phyloP scores from a whole-genome alignment of 2,888 invertebrate species.

The Pyrrhosoma nymphula region DNA sequence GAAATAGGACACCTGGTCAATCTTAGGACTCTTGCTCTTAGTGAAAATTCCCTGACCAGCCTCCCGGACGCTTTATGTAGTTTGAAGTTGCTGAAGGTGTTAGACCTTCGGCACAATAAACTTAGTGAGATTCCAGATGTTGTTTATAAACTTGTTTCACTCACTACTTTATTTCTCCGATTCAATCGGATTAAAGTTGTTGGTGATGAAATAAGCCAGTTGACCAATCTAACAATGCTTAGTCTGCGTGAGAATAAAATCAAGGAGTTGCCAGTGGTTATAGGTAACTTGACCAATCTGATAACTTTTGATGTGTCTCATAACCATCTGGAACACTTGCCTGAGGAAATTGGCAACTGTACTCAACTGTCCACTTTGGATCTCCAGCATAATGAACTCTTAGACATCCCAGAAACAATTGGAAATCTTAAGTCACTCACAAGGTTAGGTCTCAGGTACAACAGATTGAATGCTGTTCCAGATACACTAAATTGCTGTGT shows the following conservation, averaged over 20 bases:
- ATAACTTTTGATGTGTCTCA: conserved; percentile 99
- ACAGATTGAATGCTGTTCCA: conserved; percentile 93
- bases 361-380: conserved; percentile 95
- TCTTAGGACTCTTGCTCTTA: conserved; percentile 94
- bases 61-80: conserved; percentile 95
- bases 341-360: conserved; percentile 97
- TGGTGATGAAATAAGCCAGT: conserved; percentile 92
- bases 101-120: conserved; percentile 99
- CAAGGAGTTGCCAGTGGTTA: conserved; percentile 93
- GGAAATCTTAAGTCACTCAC: conserved; percentile 93
- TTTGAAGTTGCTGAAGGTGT: conserved; percentile 91
- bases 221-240: conserved; percentile 97
- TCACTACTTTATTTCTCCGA: conserved; percentile 96
- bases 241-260: conserved; percentile 99
- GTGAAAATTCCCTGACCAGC: conserved; percentile 98
- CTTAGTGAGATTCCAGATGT: conserved; percentile 98
- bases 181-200: conserved; percentile 97
- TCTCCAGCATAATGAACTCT: conserved; percentile 98
- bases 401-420: conserved; percentile 97
- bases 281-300: conserved; percentile 94
- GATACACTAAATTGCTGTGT: conserved; percentile 94
- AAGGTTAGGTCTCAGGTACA: conserved; percentile 96
- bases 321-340: conserved; percentile 98
- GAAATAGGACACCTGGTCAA: conserved; percentile 94
- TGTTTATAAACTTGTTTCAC: conserved; percentile 93